phyloP scores from a whole-genome alignment of 2,113 vertebrate genomes.

The Vidua macroura region DNA sequence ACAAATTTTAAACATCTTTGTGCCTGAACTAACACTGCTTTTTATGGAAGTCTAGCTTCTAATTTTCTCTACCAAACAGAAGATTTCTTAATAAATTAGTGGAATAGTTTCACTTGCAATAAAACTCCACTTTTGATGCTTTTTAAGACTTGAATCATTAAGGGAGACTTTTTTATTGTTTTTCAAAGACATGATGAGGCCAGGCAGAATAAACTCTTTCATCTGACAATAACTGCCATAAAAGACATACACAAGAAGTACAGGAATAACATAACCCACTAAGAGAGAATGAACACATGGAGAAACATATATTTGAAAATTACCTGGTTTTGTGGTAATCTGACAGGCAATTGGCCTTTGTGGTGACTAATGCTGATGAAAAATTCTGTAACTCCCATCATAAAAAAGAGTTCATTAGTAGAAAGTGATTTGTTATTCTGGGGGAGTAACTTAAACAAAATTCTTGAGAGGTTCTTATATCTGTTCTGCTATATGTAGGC shows the following conservation, averaged over 20 bases:
- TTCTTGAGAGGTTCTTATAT: background rate
- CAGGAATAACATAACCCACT: background rate
- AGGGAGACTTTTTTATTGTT: background rate
- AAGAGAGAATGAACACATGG: background rate
- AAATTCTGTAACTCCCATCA: background rate
- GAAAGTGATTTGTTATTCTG: background rate
- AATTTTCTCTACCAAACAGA: background rate
- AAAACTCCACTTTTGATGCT: background rate
- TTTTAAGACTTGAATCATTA: background rate
- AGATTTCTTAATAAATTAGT: background rate
- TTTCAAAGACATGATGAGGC: background rate
- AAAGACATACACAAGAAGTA: background rate
- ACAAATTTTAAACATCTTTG: background rate
- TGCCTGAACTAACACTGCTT: background rate
- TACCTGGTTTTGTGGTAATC: background rate
- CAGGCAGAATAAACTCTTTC: background rate
- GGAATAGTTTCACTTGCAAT: background rate
- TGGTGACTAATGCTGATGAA: background rate
- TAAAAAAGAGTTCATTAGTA: background rate
- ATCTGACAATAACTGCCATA: background rate
- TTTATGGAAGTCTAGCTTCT: background rate
- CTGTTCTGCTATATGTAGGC: background rate
- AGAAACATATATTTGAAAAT: background rate
- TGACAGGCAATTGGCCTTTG: background rate
- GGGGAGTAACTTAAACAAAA: background rate